Evolutionary conservation across 2,113 vertebrate species (phyloP), one percentile per base, ranked within the genome.

Genomic region (Patagioenas fasciata): DNA sequence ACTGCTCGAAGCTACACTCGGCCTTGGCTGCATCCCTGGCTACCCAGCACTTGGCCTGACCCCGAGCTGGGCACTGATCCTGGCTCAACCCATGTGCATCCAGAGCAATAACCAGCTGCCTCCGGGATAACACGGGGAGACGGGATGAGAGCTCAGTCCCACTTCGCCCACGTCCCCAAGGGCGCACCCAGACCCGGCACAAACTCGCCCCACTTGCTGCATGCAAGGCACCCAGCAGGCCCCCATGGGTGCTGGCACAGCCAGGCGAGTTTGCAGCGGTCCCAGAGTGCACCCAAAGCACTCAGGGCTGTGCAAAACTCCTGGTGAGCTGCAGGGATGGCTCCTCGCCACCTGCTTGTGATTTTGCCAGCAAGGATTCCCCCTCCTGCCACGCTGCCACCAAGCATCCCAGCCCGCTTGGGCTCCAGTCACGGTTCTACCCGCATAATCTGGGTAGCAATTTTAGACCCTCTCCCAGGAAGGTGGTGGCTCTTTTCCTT

Each of bases 1-100:
- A 24, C 87, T 62, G 53, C 53, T 47, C 1, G 2, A 61, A 85
- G 86, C 57, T 51, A 36, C 8, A 51, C 48, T 56, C 0, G 3
- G 60, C 40, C 69, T 84, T 90, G 91, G 51, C 89, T 82, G 61
- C 34, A 1, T 42, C 84, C 91, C 92, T 96, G 92, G 85, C 87
- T 95, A 87, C 66, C 85, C 95, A 85, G 71, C 60, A 18, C 86
- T 77, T 73, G 4, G 16, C 77, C 92, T 72, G 16, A 51, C 53
- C 66, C 14, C 1, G 54, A 48, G 73, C 86, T 84, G 91, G 56
- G 51, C 91, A 24, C 94, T n/a, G 15, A 36, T 19, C 95, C 80
- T 3, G 54, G 80, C 70, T 91, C 23, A 0, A 17, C 53, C 80
- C 14, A 0, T 17, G 80, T 1, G 8, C 31, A 65, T 23, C 71